A percentile compares a stretch with the other conserved stretches of the same genome.
Conservation (phyloP, 2,113 vertebrate genomes). For the Lutjanus erythropterus region DNA sequence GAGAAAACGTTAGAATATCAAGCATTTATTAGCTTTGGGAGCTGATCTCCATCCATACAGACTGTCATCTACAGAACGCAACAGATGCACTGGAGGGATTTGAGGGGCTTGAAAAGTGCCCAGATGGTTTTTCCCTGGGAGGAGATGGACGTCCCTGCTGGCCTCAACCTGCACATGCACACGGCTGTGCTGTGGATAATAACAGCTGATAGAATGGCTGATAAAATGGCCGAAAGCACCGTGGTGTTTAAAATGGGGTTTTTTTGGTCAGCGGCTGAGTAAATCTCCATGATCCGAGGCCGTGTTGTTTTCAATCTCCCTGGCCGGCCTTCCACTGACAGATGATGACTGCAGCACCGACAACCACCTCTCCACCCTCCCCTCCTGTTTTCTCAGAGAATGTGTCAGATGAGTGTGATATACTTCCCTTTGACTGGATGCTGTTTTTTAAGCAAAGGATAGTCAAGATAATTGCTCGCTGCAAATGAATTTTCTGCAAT, state of each 20-base stretch:
- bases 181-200: not conserved
- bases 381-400: conserved; percentile 27
- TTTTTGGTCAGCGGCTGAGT: conserved; percentile 4
- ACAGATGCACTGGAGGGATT: conserved; percentile 59
- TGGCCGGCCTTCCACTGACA: not conserved
- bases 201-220: conserved; percentile 12
- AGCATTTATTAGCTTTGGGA: conserved; percentile 14
- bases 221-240: not conserved
- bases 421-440: conserved; percentile 37
- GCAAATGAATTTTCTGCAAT: conserved; percentile 51
- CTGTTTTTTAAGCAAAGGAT: conserved; percentile 5
- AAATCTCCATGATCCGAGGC: conserved; percentile 14
- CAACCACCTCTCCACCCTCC: not conserved
- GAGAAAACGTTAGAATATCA: not conserved
- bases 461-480: conserved; percentile 54
- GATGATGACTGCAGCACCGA: conserved; percentile 12
- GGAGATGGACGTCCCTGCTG: conserved; percentile 10
- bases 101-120: conserved; percentile 20
- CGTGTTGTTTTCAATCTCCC: not conserved
- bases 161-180: conserved; percentile 22
- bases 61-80: conserved; percentile 18
- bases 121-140: conserved; percentile 50
- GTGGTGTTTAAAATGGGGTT: conserved; percentile 8
- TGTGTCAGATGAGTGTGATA: conserved; percentile 25
- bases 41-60: conserved; percentile 1